Evolutionary conservation across 2,113 vertebrate species (phyloP).

Genomic region (Brachyhypopomus gauderio): DNA sequence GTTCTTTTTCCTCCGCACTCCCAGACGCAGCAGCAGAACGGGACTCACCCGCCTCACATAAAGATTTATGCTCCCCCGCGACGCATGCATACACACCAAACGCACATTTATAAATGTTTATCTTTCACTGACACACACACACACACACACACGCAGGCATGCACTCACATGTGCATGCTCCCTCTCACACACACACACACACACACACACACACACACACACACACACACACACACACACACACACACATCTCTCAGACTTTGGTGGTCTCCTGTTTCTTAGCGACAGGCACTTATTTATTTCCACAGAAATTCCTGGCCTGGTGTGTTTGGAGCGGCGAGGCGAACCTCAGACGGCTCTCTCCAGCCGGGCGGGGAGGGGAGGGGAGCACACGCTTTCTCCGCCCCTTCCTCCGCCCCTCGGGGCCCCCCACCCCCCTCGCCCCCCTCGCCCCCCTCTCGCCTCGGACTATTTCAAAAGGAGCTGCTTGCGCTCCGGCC

Average conservation of each 20-base stretch:
- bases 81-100: constrained; percentile 19
- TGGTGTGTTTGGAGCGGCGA: constrained; percentile 39
- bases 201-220: constrained; percentile 17
- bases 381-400: too few species aligned
- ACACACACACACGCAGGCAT: constrained; percentile 13
- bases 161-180: not conserved
- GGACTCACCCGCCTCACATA: not conserved
- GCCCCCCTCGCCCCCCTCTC: too few species aligned
- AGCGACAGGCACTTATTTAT: constrained; percentile 40
- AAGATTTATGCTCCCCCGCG: not conserved
- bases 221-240: constrained; percentile 29
- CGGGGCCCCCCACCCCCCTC: too few species aligned
- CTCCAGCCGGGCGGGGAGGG: constrained; percentile 36
- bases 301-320: constrained; percentile 48
- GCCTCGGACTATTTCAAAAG: too few species aligned
- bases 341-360: constrained; percentile 51
- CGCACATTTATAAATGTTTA: constrained; percentile 22
- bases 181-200: constrained; percentile 1
- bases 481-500: too few species aligned
- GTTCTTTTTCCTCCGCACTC: not conserved
- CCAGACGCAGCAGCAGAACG: not conserved
- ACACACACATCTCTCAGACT: constrained; percentile 4
- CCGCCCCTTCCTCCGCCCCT: too few species aligned
- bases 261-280: constrained; percentile 37
- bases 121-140: constrained; percentile 28